These are phyloP conservation scores for Unio pictorum DNA, from an alignment of 2,888 invertebrate genomes.

Conservation along the genomic window DNA sequence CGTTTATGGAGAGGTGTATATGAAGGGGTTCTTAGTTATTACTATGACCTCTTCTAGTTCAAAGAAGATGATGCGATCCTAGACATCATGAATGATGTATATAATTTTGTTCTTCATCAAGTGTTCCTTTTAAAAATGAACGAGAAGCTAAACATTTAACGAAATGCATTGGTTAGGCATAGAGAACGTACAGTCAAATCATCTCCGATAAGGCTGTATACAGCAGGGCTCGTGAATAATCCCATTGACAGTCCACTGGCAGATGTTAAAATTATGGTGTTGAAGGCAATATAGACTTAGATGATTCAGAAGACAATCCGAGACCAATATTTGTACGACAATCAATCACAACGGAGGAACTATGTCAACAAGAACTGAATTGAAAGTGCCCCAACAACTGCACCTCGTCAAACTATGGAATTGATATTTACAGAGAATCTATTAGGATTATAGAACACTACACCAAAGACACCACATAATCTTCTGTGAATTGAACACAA, in stretches of 20 bases:
- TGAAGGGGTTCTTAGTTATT: constrained; percentile 21
- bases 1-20: neutral
- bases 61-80: constrained; percentile 16
- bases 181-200: constrained; percentile 17
- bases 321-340: too few relatives aligned
- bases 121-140: constrained; percentile 1
- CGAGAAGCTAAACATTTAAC: constrained; percentile 16
- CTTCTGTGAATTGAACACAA: too few relatives aligned
- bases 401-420: neutral
- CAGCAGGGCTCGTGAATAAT: too few relatives aligned
- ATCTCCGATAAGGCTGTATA: constrained; percentile 5
- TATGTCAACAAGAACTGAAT: too few relatives aligned
- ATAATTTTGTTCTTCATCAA: constrained; percentile 17
- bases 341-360: too few relatives aligned
- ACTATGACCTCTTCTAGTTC: constrained; percentile 20
- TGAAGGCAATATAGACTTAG: too few relatives aligned
- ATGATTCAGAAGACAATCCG: too few relatives aligned
- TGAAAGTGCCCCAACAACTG: too few relatives aligned
- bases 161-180: constrained; percentile 15
- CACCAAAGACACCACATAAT: too few relatives aligned
- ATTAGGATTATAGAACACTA: constrained; percentile 1
- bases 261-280: too few relatives aligned
- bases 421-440: constrained; percentile 8
- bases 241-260: too few relatives aligned
- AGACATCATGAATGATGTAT: constrained; percentile 10